Conservation (phyloP, 1,140 invertebrate species). For the Periplaneta americana region DNA sequence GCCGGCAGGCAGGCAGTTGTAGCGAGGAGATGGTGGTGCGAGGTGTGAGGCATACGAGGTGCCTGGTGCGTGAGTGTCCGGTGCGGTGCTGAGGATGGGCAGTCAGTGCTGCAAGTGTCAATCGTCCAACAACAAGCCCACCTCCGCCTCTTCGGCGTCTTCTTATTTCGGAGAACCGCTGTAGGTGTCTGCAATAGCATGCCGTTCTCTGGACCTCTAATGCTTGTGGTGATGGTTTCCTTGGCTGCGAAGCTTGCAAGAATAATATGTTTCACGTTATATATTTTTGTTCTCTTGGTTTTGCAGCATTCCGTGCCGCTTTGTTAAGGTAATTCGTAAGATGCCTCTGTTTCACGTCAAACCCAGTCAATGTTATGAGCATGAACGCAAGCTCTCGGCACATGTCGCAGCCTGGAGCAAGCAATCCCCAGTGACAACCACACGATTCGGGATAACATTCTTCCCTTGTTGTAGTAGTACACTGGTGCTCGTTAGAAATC, state of each 20-base stretch:
- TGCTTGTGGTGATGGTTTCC: not conserved
- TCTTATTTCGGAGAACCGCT: constrained; percentile 4
- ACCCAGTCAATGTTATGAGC: not conserved
- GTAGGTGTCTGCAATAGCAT: no score
- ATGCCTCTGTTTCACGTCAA: not conserved
- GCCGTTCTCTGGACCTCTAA: no score
- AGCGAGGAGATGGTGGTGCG: not conserved
- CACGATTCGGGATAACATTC: no score
- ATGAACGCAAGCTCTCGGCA: no score
- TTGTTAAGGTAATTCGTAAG: not conserved
- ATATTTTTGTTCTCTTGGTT: not conserved
- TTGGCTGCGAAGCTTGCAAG: no score
- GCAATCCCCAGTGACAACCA: no score
- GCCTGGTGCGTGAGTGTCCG: constrained; percentile 32
- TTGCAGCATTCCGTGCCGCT: not conserved
- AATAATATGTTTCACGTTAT: not conserved
- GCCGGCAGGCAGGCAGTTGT: not conserved
- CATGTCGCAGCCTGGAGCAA: no score
- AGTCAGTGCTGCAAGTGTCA: constrained; percentile 46
- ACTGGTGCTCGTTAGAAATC: no score
- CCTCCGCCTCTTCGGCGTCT: constrained; percentile 18
- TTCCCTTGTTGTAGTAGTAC: no score
- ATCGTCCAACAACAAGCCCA: constrained; percentile 37
- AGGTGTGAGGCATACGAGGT: constrained; percentile 32
- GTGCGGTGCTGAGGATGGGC: constrained; percentile 34